Conservation (phyloP, 2,797 vertebrate genomes). For the Rhodeus uyekii region DNA sequence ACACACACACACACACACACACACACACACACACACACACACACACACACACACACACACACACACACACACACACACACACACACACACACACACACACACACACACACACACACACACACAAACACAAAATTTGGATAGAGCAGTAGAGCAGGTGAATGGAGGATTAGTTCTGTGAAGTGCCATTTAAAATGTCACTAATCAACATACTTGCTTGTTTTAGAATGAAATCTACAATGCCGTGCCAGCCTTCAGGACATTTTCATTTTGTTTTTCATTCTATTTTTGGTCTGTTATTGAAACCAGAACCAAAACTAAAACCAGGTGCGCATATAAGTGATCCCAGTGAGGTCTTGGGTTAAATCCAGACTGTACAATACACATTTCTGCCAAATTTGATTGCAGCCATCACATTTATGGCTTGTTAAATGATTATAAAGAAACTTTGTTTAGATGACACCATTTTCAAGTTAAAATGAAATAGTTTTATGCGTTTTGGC, state of each 20-base stretch:
- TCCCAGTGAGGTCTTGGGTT: background rate
- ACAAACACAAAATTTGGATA: too few relatives aligned
- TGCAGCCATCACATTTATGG: background rate
- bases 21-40: too few relatives aligned
- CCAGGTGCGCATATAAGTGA: background rate
- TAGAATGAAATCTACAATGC: background rate
- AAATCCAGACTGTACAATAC: background rate
- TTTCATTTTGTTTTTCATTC: slow-evolving; percentile 26
- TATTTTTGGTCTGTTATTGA: slow-evolving; percentile 9
- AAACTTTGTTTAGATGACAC: too few relatives aligned
- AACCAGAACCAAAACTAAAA: background rate
- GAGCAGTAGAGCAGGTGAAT: slow-evolving; percentile 39
- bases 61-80: too few relatives aligned
- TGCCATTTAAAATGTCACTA: slow-evolving; percentile 30
- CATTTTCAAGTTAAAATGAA: too few relatives aligned
- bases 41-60: too few relatives aligned
- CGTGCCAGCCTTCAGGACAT: background rate
- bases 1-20: too few relatives aligned
- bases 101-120: too few relatives aligned
- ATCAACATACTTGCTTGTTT: slow-evolving; percentile 29
- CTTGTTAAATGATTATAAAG: too few relatives aligned
- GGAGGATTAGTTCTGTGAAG: slow-evolving; percentile 25
- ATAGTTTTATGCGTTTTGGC: too few relatives aligned
- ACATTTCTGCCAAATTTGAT: background rate
- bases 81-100: too few relatives aligned